Percentiles rank a stretch among this genome's conserved stretches.
Conservation (phyloP, 2,797 vertebrate genomes). For the Mus caroli region DNA sequence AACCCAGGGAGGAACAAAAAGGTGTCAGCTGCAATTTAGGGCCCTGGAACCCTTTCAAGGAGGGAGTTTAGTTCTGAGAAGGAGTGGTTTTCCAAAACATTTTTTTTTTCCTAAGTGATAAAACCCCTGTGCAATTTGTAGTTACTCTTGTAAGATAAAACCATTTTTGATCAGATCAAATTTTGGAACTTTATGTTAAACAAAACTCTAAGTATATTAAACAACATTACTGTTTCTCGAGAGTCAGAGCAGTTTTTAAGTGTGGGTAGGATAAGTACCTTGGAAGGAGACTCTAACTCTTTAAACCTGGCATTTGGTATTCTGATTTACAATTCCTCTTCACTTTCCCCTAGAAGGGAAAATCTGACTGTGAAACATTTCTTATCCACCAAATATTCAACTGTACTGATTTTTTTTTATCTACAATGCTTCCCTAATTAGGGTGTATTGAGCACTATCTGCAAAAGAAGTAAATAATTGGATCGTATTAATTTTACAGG, state of each 20-base stretch:
- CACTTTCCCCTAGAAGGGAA: not conserved
- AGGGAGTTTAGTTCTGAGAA: slow-evolving; percentile 2
- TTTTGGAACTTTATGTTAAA: not conserved
- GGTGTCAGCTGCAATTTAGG: not conserved
- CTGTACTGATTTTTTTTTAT: not conserved
- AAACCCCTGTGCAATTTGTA: slow-evolving; percentile 39
- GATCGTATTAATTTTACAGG: not conserved
- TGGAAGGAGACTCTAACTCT: not conserved
- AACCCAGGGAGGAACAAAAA: not conserved
- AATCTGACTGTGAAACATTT: slow-evolving; percentile 23
- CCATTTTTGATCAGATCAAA: not conserved
- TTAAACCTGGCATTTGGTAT: not conserved
- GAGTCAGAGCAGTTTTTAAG: not conserved
- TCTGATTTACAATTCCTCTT: not conserved
- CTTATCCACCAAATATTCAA: not conserved
- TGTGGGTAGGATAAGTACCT: not conserved
- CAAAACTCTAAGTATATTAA: slow-evolving; percentile 14
- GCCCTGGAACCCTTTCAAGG: slow-evolving; percentile 1
- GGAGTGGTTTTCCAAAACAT: slow-evolving; percentile 27
- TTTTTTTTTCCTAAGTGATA: not conserved
- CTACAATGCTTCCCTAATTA: not conserved
- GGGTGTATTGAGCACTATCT: not conserved
- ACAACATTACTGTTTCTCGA: not conserved
- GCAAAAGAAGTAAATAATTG: not conserved
- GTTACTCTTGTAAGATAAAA: slow-evolving; percentile 30